Conservation (phyloP, 2,888 invertebrate species). For the Cryptus viduatorius region DNA sequence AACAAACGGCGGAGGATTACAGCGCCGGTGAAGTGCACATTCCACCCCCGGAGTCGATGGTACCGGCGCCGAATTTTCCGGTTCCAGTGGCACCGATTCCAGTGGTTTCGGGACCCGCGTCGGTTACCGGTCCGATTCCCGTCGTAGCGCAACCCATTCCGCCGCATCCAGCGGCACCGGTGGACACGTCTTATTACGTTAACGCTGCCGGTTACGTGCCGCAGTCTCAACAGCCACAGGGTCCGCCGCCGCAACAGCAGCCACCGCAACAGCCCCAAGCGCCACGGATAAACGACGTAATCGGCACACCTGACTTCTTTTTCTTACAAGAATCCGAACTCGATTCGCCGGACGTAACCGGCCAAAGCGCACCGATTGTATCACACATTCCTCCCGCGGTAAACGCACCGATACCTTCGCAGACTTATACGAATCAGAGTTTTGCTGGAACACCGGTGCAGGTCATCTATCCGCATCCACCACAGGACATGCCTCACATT, state of each 20-base stretch:
- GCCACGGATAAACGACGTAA: conserved; percentile 91
- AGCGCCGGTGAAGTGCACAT: conserved; percentile 81
- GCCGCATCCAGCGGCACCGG: conserved; percentile 78
- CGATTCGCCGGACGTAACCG: conserved; percentile 89
- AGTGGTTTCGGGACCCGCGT: conserved; percentile 78
- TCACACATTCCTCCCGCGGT: conserved; percentile 85
- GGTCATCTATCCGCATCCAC: conserved; percentile 85
- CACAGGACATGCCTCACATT: conserved; percentile 84
- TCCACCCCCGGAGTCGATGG: conserved; percentile 80
- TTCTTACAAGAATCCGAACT: conserved; percentile 96
- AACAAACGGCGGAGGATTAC: conserved; percentile 79
- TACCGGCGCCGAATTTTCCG: conserved; percentile 80
- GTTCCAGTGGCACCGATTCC: conserved; percentile 80
- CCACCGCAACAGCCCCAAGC: conserved; percentile 83
- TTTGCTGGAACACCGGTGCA: conserved; percentile 86
- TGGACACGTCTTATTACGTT: conserved; percentile 82
- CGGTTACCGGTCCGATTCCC: conserved; percentile 80
- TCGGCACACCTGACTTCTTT: conserved; percentile 91
- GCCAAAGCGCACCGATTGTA: conserved; percentile 78
- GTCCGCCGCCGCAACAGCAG: conserved; percentile 71
- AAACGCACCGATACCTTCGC: conserved; percentile 89
- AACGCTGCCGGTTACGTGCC: conserved; percentile 86
- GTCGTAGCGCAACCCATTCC: conserved; percentile 82
- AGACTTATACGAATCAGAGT: conserved; percentile 95
- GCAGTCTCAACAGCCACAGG: conserved; percentile 84